These are phyloP conservation scores for Chrysomallon squamiferum DNA, from an alignment of 1,140 invertebrate species.

Conservation along the genomic window DNA sequence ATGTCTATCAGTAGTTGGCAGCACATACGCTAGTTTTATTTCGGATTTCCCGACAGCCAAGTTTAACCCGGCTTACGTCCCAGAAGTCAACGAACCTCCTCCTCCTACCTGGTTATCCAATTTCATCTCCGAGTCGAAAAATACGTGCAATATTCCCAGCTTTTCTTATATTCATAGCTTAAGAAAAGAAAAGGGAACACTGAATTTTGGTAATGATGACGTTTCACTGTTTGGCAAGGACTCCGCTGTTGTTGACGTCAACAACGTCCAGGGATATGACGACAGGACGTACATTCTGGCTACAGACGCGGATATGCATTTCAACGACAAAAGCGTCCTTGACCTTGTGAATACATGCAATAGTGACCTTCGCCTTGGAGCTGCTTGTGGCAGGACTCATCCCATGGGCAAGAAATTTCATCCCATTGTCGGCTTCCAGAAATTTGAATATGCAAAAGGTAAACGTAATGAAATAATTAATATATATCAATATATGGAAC, in stretches of 20 bases:
- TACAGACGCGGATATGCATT: constrained; percentile 48
- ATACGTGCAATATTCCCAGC: neutral
- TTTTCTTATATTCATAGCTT: neutral
- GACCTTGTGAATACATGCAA: constrained; percentile 32
- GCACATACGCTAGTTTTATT: constrained; percentile 6
- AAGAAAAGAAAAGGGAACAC: neutral
- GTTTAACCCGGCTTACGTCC: constrained; percentile 14
- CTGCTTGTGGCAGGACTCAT: constrained; percentile 37
- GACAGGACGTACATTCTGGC: constrained; percentile 38
- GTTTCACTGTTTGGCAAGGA: neutral
- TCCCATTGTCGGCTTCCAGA: constrained; percentile 71
- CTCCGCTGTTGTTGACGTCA: neutral
- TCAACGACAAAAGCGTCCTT: constrained; percentile 32
- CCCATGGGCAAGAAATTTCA: constrained; percentile 48
- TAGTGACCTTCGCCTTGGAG: constrained; percentile 26
- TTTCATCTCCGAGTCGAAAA: neutral
- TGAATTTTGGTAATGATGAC: neutral
- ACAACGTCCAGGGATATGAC: constrained; percentile 2
- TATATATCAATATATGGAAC: neutral
- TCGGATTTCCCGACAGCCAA: constrained; percentile 1
- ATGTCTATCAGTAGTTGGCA: too few species aligned
- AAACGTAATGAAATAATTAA: neutral
- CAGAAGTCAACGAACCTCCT: constrained; percentile 10
- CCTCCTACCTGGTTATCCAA: constrained; percentile 11
- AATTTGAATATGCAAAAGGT: constrained; percentile 69